Evolutionary conservation across 2,888 invertebrate species (phyloP).

Genomic region (Leucoptera coffeella): DNA sequence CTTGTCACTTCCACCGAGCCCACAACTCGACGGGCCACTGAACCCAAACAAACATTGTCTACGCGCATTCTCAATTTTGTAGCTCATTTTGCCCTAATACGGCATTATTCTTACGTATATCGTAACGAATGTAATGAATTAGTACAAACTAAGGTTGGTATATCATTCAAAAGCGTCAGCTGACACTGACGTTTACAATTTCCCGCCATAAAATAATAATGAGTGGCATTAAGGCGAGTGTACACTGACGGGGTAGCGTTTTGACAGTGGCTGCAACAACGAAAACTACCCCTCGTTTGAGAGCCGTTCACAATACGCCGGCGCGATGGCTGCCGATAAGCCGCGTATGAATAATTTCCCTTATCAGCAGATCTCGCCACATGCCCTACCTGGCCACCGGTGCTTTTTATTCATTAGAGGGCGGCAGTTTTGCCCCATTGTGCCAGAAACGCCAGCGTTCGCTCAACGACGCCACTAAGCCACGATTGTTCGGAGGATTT

Average conservation of each 20-base stretch:
- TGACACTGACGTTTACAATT: too few species aligned
- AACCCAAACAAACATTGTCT: too few species aligned
- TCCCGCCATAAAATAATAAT: slow-evolving; percentile 42
- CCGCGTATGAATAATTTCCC: slow-evolving; percentile 50
- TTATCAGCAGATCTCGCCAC: slow-evolving; percentile 51
- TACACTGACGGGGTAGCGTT: slow-evolving; percentile 27
- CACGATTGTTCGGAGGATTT: slow-evolving; percentile 36
- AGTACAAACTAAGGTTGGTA: too few species aligned
- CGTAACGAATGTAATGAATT: too few species aligned
- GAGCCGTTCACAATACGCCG: slow-evolving; percentile 39
- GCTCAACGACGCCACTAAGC: slow-evolving; percentile 37
- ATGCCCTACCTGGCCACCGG: slow-evolving; percentile 46
- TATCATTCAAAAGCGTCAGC: too few species aligned
- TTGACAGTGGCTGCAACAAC: slow-evolving; percentile 41
- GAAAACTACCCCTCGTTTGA: too few species aligned
- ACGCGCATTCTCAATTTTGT: too few species aligned
- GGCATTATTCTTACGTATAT: too few species aligned
- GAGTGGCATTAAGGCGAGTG: slow-evolving; percentile 33
- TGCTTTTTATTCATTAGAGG: slow-evolving; percentile 44
- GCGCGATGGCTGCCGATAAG: slow-evolving; percentile 50
- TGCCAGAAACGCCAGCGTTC: slow-evolving; percentile 36
- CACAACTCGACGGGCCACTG: too few species aligned
- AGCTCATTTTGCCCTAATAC: too few species aligned
- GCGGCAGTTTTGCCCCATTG: slow-evolving; percentile 41
- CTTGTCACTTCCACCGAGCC: too few species aligned